Base-by-base conservation (phyloP, 2,113 vertebrate species). In the Crypturellus undulatus region DNA sequence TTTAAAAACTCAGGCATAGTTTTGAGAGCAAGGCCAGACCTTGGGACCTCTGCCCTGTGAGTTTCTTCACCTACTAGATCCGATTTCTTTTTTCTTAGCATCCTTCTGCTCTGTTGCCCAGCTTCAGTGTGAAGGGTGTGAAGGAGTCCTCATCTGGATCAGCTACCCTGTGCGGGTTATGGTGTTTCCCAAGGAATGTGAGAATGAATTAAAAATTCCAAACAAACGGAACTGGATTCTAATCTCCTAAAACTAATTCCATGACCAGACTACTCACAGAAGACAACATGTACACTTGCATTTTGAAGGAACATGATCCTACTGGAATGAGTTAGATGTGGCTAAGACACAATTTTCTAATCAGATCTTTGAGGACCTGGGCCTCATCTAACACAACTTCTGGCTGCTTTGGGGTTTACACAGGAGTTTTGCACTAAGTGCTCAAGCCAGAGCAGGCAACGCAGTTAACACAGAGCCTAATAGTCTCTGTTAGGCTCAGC, bases 381-480 rank as follows among this genome's bases (percentile, higher is more conserved):
- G 32, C 9, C 9, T 47, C 52, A 81, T 28, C 70, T 15, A 38
- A 38, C 19, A 51, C 34, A 51, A 19, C 8, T 42, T 49, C 43
- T 68, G 32, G 19, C 65, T 63, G 26, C 36, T 72, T 45, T 0
- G 0, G 24, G 34, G 12, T 42, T 83, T 30, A 79, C 10, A n/a
- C 20, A 78, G n/a, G 0, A 1, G 32, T 7, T 62, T 34, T 68
- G 14, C n/a, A 47, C 4, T 1, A 58, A 22, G 5, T 51, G 32
- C 36, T 80, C 42, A 40, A 59, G 38, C 19, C 47, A 87, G 60
- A 63, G 34, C 12, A 40, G 16, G 21, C 12, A 73, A 42, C 8
- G 20, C 19, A 5, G 20, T 68, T 82, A 69, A 49, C 63, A 58
- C 86, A 49, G 75, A 90, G 38, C 42, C 38, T 2, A 0, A 62